Percentiles rank a stretch among this genome's conserved stretches.
Conservation (phyloP, 2,888 invertebrate species). For the Gandaritis pyraliata region DNA sequence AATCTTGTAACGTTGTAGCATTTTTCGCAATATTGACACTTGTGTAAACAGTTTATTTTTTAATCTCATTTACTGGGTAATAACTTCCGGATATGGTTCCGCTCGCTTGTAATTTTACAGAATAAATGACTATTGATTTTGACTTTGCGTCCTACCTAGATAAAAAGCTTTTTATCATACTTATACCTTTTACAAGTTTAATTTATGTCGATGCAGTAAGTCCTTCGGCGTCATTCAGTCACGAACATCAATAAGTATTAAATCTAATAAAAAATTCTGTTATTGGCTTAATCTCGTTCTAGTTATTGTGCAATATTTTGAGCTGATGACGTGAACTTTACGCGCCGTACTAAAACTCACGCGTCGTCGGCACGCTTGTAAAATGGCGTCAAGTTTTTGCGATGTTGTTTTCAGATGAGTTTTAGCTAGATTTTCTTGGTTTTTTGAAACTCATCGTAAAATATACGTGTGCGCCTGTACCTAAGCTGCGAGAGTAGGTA, state of each 20-base stretch:
- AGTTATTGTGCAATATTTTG: neutral
- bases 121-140: no score
- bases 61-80: no score
- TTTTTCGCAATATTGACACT: conserved; percentile 6
- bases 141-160: no score
- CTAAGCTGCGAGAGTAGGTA: neutral
- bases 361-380: neutral
- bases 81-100: no score
- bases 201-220: no score
- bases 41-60: neutral
- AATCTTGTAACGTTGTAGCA: conserved; percentile 13
- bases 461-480: neutral
- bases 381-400: neutral
- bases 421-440: neutral
- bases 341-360: no score
- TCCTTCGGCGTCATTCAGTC: no score
- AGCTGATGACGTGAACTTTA: neutral
- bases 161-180: no score
- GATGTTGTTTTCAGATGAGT: neutral
- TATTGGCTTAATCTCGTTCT: conserved; percentile 10
- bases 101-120: no score
- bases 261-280: no score
- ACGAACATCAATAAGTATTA: no score
- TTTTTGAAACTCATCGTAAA: neutral
- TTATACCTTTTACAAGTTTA: no score